Evolutionary conservation across 2,888 invertebrate species (phyloP).

Genomic region (Ischnus inquisitorius): DNA sequence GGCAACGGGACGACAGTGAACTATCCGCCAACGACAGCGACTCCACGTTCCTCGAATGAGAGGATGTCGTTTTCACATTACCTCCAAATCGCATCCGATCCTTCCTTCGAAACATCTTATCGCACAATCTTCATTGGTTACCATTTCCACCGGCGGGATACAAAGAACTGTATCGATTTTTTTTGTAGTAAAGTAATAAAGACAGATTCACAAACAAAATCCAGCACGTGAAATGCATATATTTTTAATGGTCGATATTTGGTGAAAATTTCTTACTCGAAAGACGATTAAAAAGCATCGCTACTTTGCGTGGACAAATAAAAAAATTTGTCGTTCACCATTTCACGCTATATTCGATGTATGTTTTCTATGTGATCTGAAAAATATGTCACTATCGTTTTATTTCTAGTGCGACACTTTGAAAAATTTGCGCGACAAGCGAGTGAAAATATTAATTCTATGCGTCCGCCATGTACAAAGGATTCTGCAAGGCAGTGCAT

Average conservation of each 20-base stretch:
- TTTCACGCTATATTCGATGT: no score
- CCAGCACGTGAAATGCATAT: no score
- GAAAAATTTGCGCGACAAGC: not conserved
- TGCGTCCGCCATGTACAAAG: not conserved
- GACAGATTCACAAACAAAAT: no score
- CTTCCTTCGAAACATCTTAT: constrained; percentile 40
- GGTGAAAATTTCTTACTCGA: no score
- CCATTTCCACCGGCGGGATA: constrained; percentile 41
- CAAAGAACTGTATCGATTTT: constrained; percentile 13
- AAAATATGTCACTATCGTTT: no score
- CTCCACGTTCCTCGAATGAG: constrained; percentile 6
- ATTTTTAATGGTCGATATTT: no score
- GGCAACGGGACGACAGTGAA: constrained; percentile 42
- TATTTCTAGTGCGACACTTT: no score
- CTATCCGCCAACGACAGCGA: constrained; percentile 10
- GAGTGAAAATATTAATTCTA: not conserved
- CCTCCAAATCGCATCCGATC: constrained; percentile 28
- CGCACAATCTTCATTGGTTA: constrained; percentile 53
- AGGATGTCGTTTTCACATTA: constrained; percentile 49
- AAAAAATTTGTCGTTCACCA: no score
- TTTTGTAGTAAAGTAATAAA: no score
- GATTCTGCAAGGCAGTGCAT: not conserved
- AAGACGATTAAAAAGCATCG: no score
- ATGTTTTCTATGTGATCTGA: no score
- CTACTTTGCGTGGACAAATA: no score